Evolutionary conservation across 2,888 invertebrate genomes (phyloP).

Genomic region (Nymphalis polychloros): DNA sequence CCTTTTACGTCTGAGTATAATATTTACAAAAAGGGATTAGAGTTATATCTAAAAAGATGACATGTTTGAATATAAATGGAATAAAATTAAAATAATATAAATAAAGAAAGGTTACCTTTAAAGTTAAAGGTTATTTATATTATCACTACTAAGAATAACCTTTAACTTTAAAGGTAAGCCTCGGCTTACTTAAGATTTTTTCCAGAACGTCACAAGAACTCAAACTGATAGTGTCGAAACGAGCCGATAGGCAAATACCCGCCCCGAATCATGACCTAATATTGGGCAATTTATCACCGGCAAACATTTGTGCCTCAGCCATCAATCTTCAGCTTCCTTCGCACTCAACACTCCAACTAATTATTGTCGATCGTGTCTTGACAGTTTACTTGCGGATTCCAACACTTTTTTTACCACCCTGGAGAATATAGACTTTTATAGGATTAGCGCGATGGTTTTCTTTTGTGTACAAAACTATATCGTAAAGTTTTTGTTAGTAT

Average conservation of each 20-base stretch:
- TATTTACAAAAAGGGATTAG: no score
- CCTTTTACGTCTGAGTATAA: no score
- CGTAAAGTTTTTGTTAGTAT: no score
- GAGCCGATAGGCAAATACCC: constrained; percentile 75
- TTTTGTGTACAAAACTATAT: neutral
- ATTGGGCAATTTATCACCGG: constrained; percentile 79
- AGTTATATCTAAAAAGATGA: no score
- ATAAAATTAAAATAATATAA: no score
- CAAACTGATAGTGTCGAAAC: constrained; percentile 38
- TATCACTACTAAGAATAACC: neutral
- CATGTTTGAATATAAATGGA: no score
- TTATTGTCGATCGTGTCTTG: constrained; percentile 73
- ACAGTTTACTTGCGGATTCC: constrained; percentile 67
- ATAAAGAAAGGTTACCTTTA: neutral
- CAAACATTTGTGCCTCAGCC: constrained; percentile 73
- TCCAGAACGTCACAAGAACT: constrained; percentile 53
- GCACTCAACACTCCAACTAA: constrained; percentile 76
- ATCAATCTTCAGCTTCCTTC: constrained; percentile 77
- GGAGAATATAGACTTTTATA: constrained; percentile 22
- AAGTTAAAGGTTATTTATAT: neutral
- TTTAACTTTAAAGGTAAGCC: neutral
- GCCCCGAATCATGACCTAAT: constrained; percentile 78
- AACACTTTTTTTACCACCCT: constrained; percentile 56
- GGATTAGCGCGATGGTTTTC: neutral
- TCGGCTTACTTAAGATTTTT: neutral